These are phyloP conservation scores for Osmoderma eremita DNA, from an alignment of 2,888 invertebrate species.

Conservation along the genomic window DNA sequence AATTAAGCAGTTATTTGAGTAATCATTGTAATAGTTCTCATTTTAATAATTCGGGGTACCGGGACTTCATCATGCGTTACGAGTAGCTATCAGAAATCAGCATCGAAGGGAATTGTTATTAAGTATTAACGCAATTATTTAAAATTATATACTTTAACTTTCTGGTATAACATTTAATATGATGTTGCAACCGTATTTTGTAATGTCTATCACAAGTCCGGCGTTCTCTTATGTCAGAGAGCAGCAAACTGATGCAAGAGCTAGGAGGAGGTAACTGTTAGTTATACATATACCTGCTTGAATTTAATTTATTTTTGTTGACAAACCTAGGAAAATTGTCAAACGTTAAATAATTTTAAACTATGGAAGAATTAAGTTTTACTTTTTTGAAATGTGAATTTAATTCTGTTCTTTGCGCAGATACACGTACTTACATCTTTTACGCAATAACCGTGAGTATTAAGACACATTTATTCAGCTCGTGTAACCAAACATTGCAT, in stretches of 20 bases:
- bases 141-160: slow-evolving; percentile 30
- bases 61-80: slow-evolving; percentile 24
- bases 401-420: no score
- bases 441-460: neutral
- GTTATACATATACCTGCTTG: no score
- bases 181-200: slow-evolving; percentile 18
- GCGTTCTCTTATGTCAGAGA: neutral
- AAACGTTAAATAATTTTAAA: no score
- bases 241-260: slow-evolving; percentile 7
- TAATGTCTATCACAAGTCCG: neutral
- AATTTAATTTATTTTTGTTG: no score
- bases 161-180: slow-evolving; percentile 11
- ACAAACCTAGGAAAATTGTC: no score
- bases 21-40: slow-evolving; percentile 27
- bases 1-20: slow-evolving; percentile 37
- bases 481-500: slow-evolving; percentile 4
- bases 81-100: slow-evolving; percentile 4
- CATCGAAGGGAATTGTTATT: slow-evolving; percentile 29
- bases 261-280: neutral
- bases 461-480: slow-evolving; percentile 16
- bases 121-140: slow-evolving; percentile 35
- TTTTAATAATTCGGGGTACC: slow-evolving; percentile 30
- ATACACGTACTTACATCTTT: no score
- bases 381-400: no score
- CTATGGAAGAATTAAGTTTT: no score